These are phyloP conservation scores for Pterocles gutturalis DNA, from an alignment of 2,113 vertebrate genomes.

Conservation along the genomic window DNA sequence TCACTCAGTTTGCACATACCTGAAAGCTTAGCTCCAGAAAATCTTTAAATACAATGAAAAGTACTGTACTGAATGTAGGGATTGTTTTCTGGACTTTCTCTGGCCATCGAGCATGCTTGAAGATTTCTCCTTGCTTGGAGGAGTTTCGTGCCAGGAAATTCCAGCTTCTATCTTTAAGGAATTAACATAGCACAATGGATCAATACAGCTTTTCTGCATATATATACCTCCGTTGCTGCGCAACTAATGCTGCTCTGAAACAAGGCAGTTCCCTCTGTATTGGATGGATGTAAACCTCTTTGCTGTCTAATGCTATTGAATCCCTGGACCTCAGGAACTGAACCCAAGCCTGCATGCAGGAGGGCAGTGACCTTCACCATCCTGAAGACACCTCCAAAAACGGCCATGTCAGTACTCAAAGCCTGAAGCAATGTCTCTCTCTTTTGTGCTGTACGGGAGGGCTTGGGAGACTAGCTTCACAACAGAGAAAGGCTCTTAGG, in stretches of 20 bases:
- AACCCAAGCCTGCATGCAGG: neutral
- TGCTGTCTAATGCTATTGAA: slow-evolving; percentile 25
- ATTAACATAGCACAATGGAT: slow-evolving; percentile 65
- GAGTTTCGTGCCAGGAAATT: slow-evolving; percentile 53
- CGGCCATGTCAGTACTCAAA: neutral
- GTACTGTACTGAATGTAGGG: slow-evolving; percentile 28
- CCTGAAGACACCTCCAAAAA: neutral
- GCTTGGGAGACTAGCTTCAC: neutral
- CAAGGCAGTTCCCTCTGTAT: neutral
- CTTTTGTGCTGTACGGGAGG: neutral
- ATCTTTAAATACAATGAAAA: slow-evolving; percentile 38
- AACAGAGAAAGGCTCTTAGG: neutral
- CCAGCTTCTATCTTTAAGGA: slow-evolving; percentile 48
- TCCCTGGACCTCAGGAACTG: neutral
- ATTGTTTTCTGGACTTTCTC: slow-evolving; percentile 37
- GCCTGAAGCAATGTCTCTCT: neutral
- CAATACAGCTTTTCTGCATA: slow-evolving; percentile 48
- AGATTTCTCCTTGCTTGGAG: slow-evolving; percentile 35
- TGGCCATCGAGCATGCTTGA: neutral
- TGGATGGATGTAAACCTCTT: slow-evolving; percentile 44
- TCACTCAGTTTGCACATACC: slow-evolving; percentile 18
- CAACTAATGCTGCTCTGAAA: slow-evolving; percentile 45
- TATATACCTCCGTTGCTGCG: slow-evolving; percentile 33
- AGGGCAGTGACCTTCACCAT: neutral
- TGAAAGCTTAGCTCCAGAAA: slow-evolving; percentile 59